Base-by-base conservation (phyloP, 2,888 invertebrate genomes). In the Yponomeuta cagnagella region DNA sequence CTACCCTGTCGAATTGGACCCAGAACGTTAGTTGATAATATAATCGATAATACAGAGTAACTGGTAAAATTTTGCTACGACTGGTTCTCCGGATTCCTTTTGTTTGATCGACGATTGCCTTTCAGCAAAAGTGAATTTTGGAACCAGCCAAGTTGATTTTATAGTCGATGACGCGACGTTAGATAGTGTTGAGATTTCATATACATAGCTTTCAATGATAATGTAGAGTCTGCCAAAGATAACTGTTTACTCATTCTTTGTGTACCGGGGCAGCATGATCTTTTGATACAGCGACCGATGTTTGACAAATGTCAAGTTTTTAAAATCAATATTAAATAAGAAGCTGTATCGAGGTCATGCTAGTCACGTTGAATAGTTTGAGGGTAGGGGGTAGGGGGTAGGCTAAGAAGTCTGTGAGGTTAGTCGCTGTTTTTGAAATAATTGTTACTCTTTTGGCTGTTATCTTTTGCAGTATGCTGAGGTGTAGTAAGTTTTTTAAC, bases 381-480 rank as follows among this genome's bases (percentile, higher is more conserved):
- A 8, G 15, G 68, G 23, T 23, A 23, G 23, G 23, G 23, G 23
- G 23, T 23, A 23, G 23, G 23, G 23, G 68, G 15, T 15, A 68
- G 37, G 15, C 15, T 43, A 23, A 68, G 12, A 65, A 68, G 68
- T 37, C 48, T 68, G 48, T 23, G 37, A 69, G 52, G 52, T 43
- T 30, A 52, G 10, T 9, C 43, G 68, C 43, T 37, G 33, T 31
- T 58, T 68, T 68, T 33, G 52, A 63, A 33, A 64, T 65, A 70
- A 73, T 73, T 73, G 76, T 75, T 77, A 79, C 72, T 76, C 75
- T 79, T 79, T 80, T 80, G 82, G 84, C 85, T 88, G 86, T 86
- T 82, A 80, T 74, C 52, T 74, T 74, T 70, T 79, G 79, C 83
- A 81, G 80, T 83, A 82, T 80, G 79, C 78, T 81, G 82, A 81